Conservation (phyloP, 2,888 invertebrate species). For the Aleiodes testaceus region DNA sequence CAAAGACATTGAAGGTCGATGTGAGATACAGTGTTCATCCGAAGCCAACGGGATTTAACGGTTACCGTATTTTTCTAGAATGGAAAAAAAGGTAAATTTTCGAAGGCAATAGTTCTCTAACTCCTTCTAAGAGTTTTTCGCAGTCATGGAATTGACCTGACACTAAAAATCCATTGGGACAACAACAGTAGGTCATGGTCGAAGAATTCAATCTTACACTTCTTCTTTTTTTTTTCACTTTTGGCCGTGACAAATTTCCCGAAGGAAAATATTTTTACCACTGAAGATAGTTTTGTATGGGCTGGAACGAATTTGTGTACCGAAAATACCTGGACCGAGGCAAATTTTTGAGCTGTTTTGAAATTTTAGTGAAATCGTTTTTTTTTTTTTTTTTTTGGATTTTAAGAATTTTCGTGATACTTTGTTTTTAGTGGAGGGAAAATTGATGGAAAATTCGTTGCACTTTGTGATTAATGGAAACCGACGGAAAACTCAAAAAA, state of each 20-base stretch:
- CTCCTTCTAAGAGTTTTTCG: slow-evolving; percentile 6
- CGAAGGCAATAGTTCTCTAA: not conserved
- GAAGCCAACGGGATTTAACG: slow-evolving; percentile 63
- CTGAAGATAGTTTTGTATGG: slow-evolving; percentile 40
- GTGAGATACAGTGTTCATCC: slow-evolving; percentile 36
- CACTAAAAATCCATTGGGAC: slow-evolving; percentile 35
- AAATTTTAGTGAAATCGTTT: too few relatives aligned
- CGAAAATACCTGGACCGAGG: slow-evolving; percentile 49
- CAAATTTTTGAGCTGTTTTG: slow-evolving; percentile 23
- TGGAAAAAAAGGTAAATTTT: not conserved
- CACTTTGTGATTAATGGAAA: too few relatives aligned
- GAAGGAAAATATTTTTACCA: slow-evolving; percentile 47
- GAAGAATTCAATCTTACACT: slow-evolving; percentile 51
- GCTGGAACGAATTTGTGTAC: slow-evolving; percentile 50
- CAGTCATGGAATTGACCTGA: not conserved
- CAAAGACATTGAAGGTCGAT: slow-evolving; percentile 45
- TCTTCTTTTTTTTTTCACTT: not conserved
- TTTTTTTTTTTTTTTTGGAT: too few relatives aligned
- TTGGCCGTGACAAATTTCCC: slow-evolving; percentile 48
- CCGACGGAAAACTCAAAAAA: too few relatives aligned
- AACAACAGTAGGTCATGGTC: slow-evolving; percentile 57
- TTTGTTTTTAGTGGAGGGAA: too few relatives aligned
- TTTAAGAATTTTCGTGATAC: too few relatives aligned
- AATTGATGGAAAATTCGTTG: too few relatives aligned
- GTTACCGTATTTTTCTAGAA: slow-evolving; percentile 48